Conservation (phyloP, 2,888 invertebrate species). For the Tachystola acroxantha region DNA sequence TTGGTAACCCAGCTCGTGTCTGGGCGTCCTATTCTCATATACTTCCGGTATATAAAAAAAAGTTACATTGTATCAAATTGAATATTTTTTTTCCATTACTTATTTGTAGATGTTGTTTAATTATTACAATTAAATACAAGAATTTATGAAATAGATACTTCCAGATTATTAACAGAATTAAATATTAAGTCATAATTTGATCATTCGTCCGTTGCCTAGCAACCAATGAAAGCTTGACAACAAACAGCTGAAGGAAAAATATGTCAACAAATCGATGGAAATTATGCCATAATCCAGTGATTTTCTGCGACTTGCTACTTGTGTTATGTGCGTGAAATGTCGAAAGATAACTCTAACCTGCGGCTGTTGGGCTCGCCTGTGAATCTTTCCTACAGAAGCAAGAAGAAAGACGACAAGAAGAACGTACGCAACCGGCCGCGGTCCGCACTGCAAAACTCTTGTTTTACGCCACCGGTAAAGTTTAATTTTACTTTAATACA, state of each 20-base stretch:
- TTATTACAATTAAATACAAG: no score
- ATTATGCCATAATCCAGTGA: neutral
- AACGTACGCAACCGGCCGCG: slow-evolving; percentile 57
- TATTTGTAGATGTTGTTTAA: no score
- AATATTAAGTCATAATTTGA: no score
- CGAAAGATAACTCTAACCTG: slow-evolving; percentile 63
- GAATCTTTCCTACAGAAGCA: slow-evolving; percentile 59
- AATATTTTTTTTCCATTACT: no score
- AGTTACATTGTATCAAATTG: no score
- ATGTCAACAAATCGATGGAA: neutral
- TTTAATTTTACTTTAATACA: neutral
- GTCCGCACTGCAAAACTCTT: slow-evolving; percentile 61
- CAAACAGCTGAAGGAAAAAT: neutral
- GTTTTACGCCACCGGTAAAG: slow-evolving; percentile 29
- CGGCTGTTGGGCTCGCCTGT: slow-evolving; percentile 68
- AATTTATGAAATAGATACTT: no score
- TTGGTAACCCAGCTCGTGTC: neutral
- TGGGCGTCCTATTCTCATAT: neutral
- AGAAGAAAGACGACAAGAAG: slow-evolving; percentile 62
- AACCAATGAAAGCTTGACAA: slow-evolving; percentile 10
- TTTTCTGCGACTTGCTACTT: slow-evolving; percentile 2
- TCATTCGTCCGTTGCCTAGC: slow-evolving; percentile 12
- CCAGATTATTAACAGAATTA: no score
- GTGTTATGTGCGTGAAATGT: slow-evolving; percentile 53
- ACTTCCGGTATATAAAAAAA: no score